Base-by-base conservation (phyloP, 1,140 invertebrate genomes). In the Drosophila neocordata region DNA sequence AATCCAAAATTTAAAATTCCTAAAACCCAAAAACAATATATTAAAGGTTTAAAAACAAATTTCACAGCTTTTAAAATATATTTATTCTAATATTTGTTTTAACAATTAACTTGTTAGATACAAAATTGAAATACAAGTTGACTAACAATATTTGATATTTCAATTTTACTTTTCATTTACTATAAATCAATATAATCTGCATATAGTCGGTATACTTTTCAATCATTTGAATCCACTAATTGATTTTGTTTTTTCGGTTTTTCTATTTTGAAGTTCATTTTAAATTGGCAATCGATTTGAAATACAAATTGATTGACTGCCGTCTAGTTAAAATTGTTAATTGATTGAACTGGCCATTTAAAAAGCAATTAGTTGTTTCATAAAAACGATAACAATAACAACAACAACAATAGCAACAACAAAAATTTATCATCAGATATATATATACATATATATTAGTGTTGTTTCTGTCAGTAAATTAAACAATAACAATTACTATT, bases 361-460 rank as follows among this genome's bases (percentile, higher is more conserved):
- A 48, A 65, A 59, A 38, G 20, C 38, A 58, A 65, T 65, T 38
- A 51, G 63, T 55, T 57, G 41, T 13, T 11, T 41, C 12, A 13
- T 20, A 13, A 38, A 27, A 56, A 56, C 53, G 34, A 56, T 18
- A 56, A 56, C 11, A 20, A 31, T 0, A 31, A 6, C 27, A 31
- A 24, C 24, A 24, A 24, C 4, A 51, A 52, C 5, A 53, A 6
- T n/a, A n/a, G n/a, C n/a, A n/a, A n/a, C n/a, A n/a, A n/a, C n/a
- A n/a, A n/a, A n/a, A 13, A 31, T 55, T 55, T 31, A 22, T 53
- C 24, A 56, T 56, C n/a, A 56, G 52, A 20, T 20, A 31, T 31
- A 6, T 6, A 24, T 24, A 24, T 4, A 24, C 4, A 24, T 4
- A 13, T 41, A 6, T 44, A 15, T 44, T 44, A 18, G 13, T 44